phyloP scores from a whole-genome alignment of 2,797 vertebrate species.

The Phyllotis vaccarum region DNA sequence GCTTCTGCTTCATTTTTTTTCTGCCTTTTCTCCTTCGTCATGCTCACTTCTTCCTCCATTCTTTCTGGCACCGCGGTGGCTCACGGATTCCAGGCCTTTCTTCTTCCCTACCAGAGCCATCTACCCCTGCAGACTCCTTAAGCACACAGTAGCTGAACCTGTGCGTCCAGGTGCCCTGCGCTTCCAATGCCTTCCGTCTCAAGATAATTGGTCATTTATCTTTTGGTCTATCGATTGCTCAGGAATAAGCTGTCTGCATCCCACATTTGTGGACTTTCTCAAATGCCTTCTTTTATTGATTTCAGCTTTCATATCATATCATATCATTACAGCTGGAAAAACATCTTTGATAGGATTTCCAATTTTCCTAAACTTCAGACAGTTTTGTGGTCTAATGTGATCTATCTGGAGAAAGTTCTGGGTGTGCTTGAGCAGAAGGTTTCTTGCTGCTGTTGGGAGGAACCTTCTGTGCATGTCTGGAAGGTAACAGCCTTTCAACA shows the following conservation, averaged over 20 bases:
- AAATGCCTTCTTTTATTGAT: not conserved
- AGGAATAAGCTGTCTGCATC: not conserved
- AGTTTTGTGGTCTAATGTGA: not conserved
- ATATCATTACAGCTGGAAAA: too few relatives aligned
- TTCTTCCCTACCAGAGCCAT: not conserved
- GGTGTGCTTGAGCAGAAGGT: not conserved
- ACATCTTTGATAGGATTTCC: not conserved
- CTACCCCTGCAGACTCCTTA: not conserved
- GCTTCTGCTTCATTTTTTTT: not conserved
- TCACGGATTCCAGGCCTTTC: rapidly evolving
- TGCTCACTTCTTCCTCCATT: not conserved
- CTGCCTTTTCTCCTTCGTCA: too few relatives aligned
- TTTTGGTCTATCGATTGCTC: not conserved
- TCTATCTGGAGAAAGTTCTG: not conserved
- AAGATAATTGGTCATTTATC: not conserved
- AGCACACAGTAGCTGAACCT: not conserved
- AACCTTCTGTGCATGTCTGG: not conserved
- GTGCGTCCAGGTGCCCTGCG: rapidly evolving
- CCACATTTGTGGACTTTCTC: not conserved
- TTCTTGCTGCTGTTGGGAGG: not conserved
- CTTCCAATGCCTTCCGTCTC: not conserved
- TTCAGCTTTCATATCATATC: not conserved
- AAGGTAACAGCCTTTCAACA: not conserved
- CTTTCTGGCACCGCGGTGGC: too few relatives aligned
- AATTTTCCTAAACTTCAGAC: not conserved